These are phyloP conservation scores for Myotis brandtii DNA, from an alignment of 2,113 vertebrate species.

Conservation along the genomic window DNA sequence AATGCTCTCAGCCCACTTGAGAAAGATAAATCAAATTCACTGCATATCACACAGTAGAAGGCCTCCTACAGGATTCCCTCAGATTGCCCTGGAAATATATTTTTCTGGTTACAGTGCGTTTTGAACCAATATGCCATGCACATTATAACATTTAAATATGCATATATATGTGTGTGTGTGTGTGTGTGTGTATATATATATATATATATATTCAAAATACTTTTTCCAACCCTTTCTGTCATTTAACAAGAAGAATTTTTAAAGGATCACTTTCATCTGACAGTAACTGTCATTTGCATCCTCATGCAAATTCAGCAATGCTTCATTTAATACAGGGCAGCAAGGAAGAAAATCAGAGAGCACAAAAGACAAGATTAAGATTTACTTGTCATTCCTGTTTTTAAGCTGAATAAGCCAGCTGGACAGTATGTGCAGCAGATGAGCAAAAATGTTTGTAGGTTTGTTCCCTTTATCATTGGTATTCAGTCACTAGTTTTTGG, in stretches of 20 bases:
- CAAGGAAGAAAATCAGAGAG: not conserved
- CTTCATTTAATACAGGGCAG: not conserved
- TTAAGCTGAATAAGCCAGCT: slow-evolving; percentile 50
- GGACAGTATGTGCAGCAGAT: not conserved
- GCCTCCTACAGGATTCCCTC: slow-evolving; percentile 92
- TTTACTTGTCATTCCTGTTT: slow-evolving; percentile 57
- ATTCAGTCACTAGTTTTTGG: slow-evolving; percentile 28
- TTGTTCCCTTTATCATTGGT: not conserved
- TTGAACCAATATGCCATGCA: slow-evolving; percentile 45
- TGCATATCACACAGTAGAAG: slow-evolving; percentile 84
- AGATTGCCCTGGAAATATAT: slow-evolving; percentile 78
- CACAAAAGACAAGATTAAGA: not conserved
- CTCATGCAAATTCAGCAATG: not conserved
- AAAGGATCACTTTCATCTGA: not conserved
- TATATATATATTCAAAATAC: not conserved
- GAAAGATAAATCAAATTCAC: slow-evolving; percentile 91
- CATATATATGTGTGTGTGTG: not conserved
- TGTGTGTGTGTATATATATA: too few relatives aligned
- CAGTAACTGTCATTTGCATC: not conserved
- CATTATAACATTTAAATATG: slow-evolving; percentile 51
- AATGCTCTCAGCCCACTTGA: slow-evolving; percentile 92
- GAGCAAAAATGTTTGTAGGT: not conserved
- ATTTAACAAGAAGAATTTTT: slow-evolving; percentile 37
- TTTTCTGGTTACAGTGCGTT: slow-evolving; percentile 72
- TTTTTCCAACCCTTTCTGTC: not conserved